Evolutionary conservation across 2,888 invertebrate genomes (phyloP), one percentile per base, ranked within the genome.

Genomic region (Hymenopus coronatus): DNA sequence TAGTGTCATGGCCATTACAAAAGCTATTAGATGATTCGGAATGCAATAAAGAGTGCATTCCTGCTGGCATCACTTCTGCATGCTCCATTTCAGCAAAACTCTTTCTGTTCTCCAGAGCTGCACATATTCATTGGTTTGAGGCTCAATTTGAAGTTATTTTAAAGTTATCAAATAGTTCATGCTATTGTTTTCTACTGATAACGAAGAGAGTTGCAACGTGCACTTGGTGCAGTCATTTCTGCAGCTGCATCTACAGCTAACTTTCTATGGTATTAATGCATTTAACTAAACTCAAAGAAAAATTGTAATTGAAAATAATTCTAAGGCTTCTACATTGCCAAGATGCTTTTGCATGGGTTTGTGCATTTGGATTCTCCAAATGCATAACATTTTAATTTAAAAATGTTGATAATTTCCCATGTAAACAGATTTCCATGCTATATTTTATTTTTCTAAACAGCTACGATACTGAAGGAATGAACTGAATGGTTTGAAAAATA

Each of bases 11-110:
- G n/a, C 91, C 91, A 89, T 91, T 91, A 82, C 89, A 90, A 33
- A 89, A 88, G 20, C 82, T 20, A 30, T 28, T 90, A 84, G n/a
- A 82, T 46, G 88, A 90, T 82, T 86, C 90, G 85, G 87, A 84
- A 46, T 89, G 88, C 28, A 89, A 70, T 33, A 84, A 54, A 12
- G 85, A 88, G 83, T 91, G 91, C 89, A 91, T 91, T 85, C 91
- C 91, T 15, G 92, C 92, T 28, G 91, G 91, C 33, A 91, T 91
- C 28, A 93, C 91, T 85, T 92, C 92, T 9, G 92, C 93, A 89
- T 92, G 92, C 83, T 92, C 92, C 91, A 92, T 92, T 90, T 92
- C 92, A 12, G 92, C 92, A 90, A 92, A 92, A 89, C 92, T 92
- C 91, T 92, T 92, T 87, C 92, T 91, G 89, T 92, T 92, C 90